phyloP scores from a whole-genome alignment of 2,888 invertebrate species.

The Toxonevra muliebris region DNA sequence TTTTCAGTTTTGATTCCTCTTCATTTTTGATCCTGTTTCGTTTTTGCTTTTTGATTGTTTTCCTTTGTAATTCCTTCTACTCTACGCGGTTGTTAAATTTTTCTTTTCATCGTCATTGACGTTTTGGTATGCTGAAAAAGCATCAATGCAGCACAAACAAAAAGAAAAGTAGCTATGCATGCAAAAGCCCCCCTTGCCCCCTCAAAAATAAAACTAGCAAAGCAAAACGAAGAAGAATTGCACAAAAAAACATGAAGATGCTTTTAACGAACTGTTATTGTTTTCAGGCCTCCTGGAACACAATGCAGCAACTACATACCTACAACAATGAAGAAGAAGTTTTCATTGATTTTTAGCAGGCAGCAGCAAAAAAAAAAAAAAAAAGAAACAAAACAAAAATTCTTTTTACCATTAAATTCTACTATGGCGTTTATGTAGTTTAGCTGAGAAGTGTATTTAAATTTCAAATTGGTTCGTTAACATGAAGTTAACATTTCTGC shows the following conservation, averaged over 20 bases:
- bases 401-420: not conserved
- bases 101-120: too few species aligned
- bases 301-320: conserved; percentile 7
- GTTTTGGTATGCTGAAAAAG: too few species aligned
- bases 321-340: not conserved
- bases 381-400: not conserved
- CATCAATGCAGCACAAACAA: not conserved
- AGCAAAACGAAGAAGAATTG: not conserved
- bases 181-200: too few species aligned
- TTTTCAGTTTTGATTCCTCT: too few species aligned
- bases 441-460: conserved; percentile 13
- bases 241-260: conserved; percentile 26
- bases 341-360: not conserved
- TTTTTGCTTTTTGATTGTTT: too few species aligned
- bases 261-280: conserved; percentile 30
- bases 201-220: not conserved
- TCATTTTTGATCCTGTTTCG: too few species aligned
- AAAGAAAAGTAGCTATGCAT: too few species aligned
- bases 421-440: too few species aligned
- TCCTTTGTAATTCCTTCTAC: too few species aligned
- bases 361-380: not conserved
- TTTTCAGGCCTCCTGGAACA: conserved; percentile 9
- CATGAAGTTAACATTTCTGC: conserved; percentile 29
- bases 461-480: conserved; percentile 31
- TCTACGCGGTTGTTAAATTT: too few species aligned